Evolutionary conservation across 1,140 invertebrate genomes (phyloP).

Genomic region (Tetragnatha versicolor): DNA sequence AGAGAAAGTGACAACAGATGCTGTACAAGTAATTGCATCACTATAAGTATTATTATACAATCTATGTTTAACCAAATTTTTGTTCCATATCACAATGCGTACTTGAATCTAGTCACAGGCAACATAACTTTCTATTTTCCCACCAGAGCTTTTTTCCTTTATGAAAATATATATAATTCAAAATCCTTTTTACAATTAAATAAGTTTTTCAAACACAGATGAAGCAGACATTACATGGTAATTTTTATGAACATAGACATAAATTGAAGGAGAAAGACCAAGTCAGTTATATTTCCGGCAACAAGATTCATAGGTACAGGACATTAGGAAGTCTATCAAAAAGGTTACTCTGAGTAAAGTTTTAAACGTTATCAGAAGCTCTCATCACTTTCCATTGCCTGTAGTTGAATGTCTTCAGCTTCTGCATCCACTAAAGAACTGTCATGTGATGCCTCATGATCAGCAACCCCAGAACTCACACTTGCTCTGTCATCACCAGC

Average conservation of each 20-base stretch:
- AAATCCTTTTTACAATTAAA: background rate
- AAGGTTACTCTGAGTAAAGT: background rate
- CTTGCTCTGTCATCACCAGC: slow-evolving; percentile 47
- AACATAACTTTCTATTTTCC: slow-evolving; percentile 28
- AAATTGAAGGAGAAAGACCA: background rate
- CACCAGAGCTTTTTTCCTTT: background rate
- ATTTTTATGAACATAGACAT: background rate
- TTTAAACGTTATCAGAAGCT: slow-evolving; percentile 60
- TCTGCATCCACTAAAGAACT: slow-evolving; percentile 58
- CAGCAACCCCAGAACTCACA: slow-evolving; percentile 46
- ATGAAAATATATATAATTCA: slow-evolving; percentile 29
- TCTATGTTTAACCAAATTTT: slow-evolving; percentile 17
- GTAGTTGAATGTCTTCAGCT: slow-evolving; percentile 62
- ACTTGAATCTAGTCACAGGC: slow-evolving; percentile 31
- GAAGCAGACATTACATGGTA: background rate
- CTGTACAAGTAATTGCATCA: slow-evolving; percentile 45
- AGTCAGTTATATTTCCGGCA: slow-evolving; percentile 16
- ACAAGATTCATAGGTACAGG: slow-evolving; percentile 4
- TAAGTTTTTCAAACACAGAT: background rate
- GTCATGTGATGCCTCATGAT: slow-evolving; percentile 57
- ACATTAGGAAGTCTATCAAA: slow-evolving; percentile 13
- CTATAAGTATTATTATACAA: slow-evolving; percentile 39
- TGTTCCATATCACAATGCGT: slow-evolving; percentile 51
- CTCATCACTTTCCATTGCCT: slow-evolving; percentile 66
- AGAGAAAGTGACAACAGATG: slow-evolving; percentile 27